phyloP scores from a whole-genome alignment of 2,888 invertebrate species.

The Pimpla rufipes region DNA sequence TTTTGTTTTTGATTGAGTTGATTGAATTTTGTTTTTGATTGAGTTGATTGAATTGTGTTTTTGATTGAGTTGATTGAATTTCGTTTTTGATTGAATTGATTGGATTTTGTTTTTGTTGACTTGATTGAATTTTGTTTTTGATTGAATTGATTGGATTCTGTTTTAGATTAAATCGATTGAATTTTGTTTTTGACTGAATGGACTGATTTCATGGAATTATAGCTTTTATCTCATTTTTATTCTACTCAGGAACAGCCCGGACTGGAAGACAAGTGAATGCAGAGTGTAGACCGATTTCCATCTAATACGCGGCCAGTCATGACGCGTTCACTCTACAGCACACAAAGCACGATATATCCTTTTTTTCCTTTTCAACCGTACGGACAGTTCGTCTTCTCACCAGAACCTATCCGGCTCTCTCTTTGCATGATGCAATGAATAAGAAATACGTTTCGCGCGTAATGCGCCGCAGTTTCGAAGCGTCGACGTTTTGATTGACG shows the following conservation, averaged over 20 bases:
- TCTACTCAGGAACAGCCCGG: neutral
- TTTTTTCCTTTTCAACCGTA: neutral
- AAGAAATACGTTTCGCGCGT: conserved; percentile 18
- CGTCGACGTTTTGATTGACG: conserved; percentile 25
- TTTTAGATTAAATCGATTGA: too few relatives aligned
- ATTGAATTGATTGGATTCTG: too few relatives aligned
- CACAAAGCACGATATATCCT: neutral
- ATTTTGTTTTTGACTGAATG: too few relatives aligned
- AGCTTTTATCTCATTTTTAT: too few relatives aligned
- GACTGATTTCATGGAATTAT: too few relatives aligned
- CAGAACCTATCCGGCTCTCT: neutral
- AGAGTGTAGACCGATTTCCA: neutral
- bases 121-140: too few relatives aligned
- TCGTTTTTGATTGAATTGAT: too few relatives aligned
- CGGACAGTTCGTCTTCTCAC: neutral
- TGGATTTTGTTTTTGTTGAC: too few relatives aligned
- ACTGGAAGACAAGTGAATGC: neutral
- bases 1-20: too few relatives aligned
- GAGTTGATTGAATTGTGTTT: too few relatives aligned
- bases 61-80: too few relatives aligned
- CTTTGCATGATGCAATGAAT: conserved; percentile 1
- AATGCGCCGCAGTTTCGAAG: neutral
- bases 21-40: too few relatives aligned
- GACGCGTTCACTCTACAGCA: neutral
- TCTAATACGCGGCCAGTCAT: neutral